These are phyloP conservation scores for Cydia strobilella DNA, from an alignment of 1,140 invertebrate genomes.

Conservation along the genomic window DNA sequence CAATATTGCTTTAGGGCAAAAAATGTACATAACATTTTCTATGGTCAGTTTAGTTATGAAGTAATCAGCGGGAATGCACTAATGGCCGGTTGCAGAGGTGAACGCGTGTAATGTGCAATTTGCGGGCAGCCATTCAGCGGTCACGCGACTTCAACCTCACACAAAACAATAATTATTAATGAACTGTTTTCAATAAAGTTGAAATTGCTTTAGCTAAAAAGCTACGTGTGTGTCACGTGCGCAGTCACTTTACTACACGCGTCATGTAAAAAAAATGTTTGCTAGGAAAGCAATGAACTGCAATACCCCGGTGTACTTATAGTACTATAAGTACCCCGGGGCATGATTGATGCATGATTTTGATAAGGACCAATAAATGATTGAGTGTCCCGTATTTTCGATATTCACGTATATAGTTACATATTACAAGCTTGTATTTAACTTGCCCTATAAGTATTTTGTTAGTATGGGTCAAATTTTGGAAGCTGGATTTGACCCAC, in stretches of 20 bases:
- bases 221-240: constrained; percentile 12
- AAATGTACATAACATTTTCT: constrained; percentile 61
- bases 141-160: constrained; percentile 60
- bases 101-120: constrained; percentile 74
- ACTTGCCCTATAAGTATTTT: too few species aligned
- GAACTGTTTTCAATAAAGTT: constrained; percentile 18
- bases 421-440: too few species aligned
- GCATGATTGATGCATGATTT: too few species aligned
- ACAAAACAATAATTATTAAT: constrained; percentile 34
- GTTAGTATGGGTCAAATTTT: too few species aligned
- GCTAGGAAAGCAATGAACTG: constrained; percentile 4
- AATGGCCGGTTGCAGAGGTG: constrained; percentile 68
- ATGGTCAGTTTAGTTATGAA: constrained; percentile 69
- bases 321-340: too few species aligned
- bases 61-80: constrained; percentile 73
- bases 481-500: too few species aligned
- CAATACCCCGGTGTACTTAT: background rate
- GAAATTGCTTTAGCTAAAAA: background rate
- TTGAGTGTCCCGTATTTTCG: too few species aligned
- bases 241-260: constrained; percentile 6
- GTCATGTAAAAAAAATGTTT: background rate
- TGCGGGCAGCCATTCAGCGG: constrained; percentile 57
- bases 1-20: constrained; percentile 46
- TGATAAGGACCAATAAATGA: too few species aligned
- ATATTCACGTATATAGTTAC: too few species aligned